Base-by-base conservation (phyloP, 2,113 vertebrate species). In the Pantherophis guttatus region DNA sequence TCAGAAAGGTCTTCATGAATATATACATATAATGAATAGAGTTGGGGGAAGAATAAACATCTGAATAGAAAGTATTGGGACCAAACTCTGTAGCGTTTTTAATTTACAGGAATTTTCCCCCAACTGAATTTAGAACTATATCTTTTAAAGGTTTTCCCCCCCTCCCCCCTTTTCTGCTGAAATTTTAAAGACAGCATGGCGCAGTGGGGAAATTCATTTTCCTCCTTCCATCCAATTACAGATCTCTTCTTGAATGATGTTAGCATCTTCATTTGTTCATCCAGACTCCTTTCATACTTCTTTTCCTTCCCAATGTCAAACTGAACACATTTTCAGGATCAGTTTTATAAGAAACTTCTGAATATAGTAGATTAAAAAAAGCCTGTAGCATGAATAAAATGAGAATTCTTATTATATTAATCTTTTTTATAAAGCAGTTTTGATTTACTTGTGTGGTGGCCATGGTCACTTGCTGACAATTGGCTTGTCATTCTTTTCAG, bases 401-500 rank as follows among this genome's bases (percentile, higher is more conserved):
- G 87, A 95, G 97, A 96, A 97, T 95, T 97, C 98, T 98, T 98
- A 97, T 97, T 97, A 95, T 98, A 98, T 98, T 98, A 97, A 98
- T 96, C 97, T 98, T 98, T 98, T 98, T 98, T 98, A 98, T 98
- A 98, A 97, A 97, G 97, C 81, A 95, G 93, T 97, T 96, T 96
- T 95, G 93, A 92, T 94, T 94, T 96, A 96, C 96, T 97, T 95
- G 96, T 96, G 96, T 96, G 95, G 94, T 85, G 93, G 89, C 92
- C 93, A 93, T 95, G 95, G 95, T 94, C 0, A 92, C 95, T 96
- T 93, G 57, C 94, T 93, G 93, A 94, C 94, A 94, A 93, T 94
- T 96, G 94, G 17, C 96, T 65, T 90, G 50, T n/a, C 48, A 70
- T 50, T 65, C 58, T 65, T 65, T 96, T 94, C 96, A 95, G 54